Evolutionary conservation across 2,888 invertebrate genomes (phyloP).

Genomic region (Saturnia pavonia): DNA sequence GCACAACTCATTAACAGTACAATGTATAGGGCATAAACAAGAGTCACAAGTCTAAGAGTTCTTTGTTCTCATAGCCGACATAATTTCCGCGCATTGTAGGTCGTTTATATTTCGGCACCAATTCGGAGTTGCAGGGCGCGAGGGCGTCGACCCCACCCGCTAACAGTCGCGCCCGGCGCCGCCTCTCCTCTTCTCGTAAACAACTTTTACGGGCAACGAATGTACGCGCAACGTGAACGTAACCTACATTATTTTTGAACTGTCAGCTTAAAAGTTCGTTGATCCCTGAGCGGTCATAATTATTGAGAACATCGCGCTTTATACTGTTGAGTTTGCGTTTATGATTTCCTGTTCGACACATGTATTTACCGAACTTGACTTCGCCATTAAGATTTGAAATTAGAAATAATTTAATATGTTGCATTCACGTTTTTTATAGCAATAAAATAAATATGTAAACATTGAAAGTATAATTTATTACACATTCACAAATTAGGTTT

Average conservation of each 20-base stretch:
- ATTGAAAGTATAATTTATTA: constrained; percentile 8
- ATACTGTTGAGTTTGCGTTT: constrained; percentile 57
- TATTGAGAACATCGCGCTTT: constrained; percentile 73
- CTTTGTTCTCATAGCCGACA: constrained; percentile 76
- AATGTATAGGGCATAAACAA: constrained; percentile 28
- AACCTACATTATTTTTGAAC: constrained; percentile 81
- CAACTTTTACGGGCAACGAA: constrained; percentile 79
- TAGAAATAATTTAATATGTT: constrained; percentile 1
- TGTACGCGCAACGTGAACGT: constrained; percentile 80
- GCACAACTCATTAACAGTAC: constrained; percentile 15
- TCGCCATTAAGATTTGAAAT: constrained; percentile 19
- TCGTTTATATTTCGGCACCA: constrained; percentile 78
- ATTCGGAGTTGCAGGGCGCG: constrained; percentile 65
- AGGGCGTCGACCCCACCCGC: constrained; percentile 62
- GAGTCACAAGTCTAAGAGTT: constrained; percentile 32
- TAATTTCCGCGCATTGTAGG: constrained; percentile 71
- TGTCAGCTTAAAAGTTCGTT: constrained; percentile 78
- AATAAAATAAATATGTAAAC: constrained; percentile 13
- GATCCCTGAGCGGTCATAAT: constrained; percentile 71
- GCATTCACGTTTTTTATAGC: constrained; percentile 9
- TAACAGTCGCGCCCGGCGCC: constrained; percentile 38
- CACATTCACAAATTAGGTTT: constrained; percentile 8
- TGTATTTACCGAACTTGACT: constrained; percentile 54
- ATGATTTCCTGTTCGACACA: constrained; percentile 64
- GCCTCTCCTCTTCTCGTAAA: constrained; percentile 66